Evolutionary conservation across 2,888 invertebrate genomes (phyloP), one percentile per base, ranked within the genome.

Genomic region (Cerastis leucographa): DNA sequence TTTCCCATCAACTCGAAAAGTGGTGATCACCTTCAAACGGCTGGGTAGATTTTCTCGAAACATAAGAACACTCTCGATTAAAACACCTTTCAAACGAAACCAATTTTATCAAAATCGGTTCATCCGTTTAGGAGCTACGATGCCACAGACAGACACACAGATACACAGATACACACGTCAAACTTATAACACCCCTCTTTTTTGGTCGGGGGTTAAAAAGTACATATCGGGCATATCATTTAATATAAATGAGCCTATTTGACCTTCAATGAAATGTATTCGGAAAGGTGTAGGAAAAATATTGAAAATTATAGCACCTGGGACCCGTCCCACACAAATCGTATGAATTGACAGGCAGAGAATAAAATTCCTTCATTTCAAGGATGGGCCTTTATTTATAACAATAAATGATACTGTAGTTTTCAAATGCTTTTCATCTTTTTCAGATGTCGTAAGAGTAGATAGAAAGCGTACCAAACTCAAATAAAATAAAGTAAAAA

Each of bases 301-400:
- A 46, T 74, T 25, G 0, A 40, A 59, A 74, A 7, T 46, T 25
- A 11, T 40, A 40, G 5, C 74, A 74, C 75, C 35, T 74, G 74
- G n/a, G 46, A 46, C 59, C n/a, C 25, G 59, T 74, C 25, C 17
- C 40, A 59, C 25, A 17, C 46, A 74, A 74, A 46, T 74, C 17
- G 25, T 25, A 46, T 12, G n/a, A 12, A 46, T 46, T 40, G 17
- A 22, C 73, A 22, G n/a, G 6, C 14, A 14, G 42, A 73, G 44
- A 44, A 72, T 25, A 35, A 44, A 35, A 35, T 56, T n/a, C 44
- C 1, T 56, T 25, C 17, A 51, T 3, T 19, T 54, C 11, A n/a
- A 46, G 1, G 5, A 59, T 46, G 35, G 17, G 25, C 44, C n/a
- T 35, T 17, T 42, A 19, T 29, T 35, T 11, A 29, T 61, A 35